These are phyloP conservation scores for Pelmatolapia mariae DNA, from an alignment of 2,113 vertebrate genomes.

Conservation along the genomic window DNA sequence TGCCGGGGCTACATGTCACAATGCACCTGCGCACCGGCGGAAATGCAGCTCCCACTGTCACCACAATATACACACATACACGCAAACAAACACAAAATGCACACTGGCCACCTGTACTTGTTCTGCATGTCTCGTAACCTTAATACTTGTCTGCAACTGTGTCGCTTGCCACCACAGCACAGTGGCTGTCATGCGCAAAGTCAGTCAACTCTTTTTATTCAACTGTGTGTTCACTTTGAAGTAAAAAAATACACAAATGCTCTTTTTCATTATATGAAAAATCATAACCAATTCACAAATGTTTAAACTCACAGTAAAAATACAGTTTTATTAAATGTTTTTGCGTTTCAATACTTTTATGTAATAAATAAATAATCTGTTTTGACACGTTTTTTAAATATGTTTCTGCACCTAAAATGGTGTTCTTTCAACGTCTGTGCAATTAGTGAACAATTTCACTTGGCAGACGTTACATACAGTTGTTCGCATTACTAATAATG, in stretches of 20 bases:
- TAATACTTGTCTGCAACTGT: neutral
- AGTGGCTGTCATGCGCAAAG: neutral
- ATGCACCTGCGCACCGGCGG: constrained; percentile 52
- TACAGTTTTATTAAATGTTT: neutral
- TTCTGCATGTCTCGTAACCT: neutral
- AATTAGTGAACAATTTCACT: neutral
- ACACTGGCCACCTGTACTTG: constrained; percentile 20
- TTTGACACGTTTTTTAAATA: neutral
- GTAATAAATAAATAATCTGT: neutral
- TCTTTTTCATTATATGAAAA: neutral
- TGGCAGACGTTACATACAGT: neutral
- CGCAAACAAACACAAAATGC: neutral
- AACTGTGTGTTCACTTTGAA: neutral
- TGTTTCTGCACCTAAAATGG: neutral
- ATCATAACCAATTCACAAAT: neutral
- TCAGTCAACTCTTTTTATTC: neutral
- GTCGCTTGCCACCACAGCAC: neutral
- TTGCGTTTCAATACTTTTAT: neutral
- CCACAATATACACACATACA: neutral
- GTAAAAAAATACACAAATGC: neutral
- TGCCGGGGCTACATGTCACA: constrained; percentile 1
- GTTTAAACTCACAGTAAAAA: neutral
- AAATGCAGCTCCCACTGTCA: constrained; percentile 26
- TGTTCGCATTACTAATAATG: neutral
- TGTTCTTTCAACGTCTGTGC: neutral